phyloP scores from a whole-genome alignment of 2,888 invertebrate genomes.

The Microctonus hyperodae region DNA sequence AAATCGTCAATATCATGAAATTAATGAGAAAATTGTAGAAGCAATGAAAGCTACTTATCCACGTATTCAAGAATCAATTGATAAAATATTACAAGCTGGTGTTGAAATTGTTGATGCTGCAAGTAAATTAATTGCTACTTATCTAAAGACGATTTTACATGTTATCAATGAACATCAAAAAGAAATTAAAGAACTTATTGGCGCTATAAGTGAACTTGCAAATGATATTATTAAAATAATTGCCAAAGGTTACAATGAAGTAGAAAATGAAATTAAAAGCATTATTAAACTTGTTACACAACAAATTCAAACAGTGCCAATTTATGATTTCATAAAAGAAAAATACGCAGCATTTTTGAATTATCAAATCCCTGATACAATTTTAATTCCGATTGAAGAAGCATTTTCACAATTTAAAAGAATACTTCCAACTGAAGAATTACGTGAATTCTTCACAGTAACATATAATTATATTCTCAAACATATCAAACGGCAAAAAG shows the following conservation, averaged over 20 bases:
- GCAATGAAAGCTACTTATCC: slow-evolving; percentile 58
- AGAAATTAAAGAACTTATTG: slow-evolving; percentile 70
- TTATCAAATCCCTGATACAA: slow-evolving; percentile 68
- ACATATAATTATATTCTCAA: slow-evolving; percentile 68
- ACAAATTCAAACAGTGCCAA: slow-evolving; percentile 67
- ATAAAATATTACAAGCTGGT: slow-evolving; percentile 60
- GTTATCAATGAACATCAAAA: slow-evolving; percentile 73
- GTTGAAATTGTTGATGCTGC: slow-evolving; percentile 65
- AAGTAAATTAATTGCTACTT: slow-evolving; percentile 56
- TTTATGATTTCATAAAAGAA: slow-evolving; percentile 64
- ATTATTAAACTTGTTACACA: slow-evolving; percentile 63
- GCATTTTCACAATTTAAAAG: slow-evolving; percentile 67
- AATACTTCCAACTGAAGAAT: slow-evolving; percentile 71
- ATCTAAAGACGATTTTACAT: slow-evolving; percentile 66
- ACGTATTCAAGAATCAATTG: slow-evolving; percentile 56
- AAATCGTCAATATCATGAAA: slow-evolving; percentile 53
- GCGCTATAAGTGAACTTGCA: slow-evolving; percentile 61
- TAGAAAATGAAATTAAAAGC: slow-evolving; percentile 60
- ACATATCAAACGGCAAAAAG: slow-evolving; percentile 65
- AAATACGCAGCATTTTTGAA: slow-evolving; percentile 58
- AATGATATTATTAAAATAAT: slow-evolving; percentile 59
- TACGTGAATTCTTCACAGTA: slow-evolving; percentile 69
- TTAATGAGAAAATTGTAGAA: slow-evolving; percentile 58
- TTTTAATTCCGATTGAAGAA: slow-evolving; percentile 67
- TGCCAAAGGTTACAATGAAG: slow-evolving; percentile 50